phyloP scores from a whole-genome alignment of 2,113 vertebrate species.

The Riparia riparia region DNA sequence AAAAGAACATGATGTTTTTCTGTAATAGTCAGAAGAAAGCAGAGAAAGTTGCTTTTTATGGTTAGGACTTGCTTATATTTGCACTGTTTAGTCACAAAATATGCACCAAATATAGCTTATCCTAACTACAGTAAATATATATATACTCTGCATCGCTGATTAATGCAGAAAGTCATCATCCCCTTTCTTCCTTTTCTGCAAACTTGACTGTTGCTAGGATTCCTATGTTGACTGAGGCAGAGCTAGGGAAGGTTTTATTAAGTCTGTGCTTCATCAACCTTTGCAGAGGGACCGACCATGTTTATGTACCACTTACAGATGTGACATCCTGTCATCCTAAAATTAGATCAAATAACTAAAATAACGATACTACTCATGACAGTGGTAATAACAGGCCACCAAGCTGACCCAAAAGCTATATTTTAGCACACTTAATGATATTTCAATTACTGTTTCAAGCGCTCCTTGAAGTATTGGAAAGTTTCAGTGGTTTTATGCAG shows the following conservation, averaged over 20 bases:
- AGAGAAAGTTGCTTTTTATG: background rate
- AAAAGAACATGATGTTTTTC: background rate
- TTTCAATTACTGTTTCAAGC: background rate
- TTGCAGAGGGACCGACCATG: background rate
- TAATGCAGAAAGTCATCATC: background rate
- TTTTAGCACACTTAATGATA: background rate
- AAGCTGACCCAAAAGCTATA: background rate
- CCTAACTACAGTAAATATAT: background rate
- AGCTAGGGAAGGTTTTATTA: background rate
- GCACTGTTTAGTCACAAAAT: background rate
- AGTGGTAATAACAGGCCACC: background rate
- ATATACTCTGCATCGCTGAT: background rate
- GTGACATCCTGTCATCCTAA: background rate
- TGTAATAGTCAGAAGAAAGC: background rate
- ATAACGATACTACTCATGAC: background rate
- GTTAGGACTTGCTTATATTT: background rate
- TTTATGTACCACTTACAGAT: background rate
- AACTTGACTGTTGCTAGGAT: background rate
- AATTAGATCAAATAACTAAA: background rate
- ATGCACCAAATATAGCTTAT: background rate
- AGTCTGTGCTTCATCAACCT: background rate
- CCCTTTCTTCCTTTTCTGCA: background rate
- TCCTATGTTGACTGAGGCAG: background rate
- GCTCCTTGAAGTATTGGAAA: slow-evolving; percentile 19
- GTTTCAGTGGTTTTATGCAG: background rate